Percentiles rank a stretch among this genome's conserved stretches.
phyloP scores from a whole-genome alignment of 1,140 invertebrate species.

The Lordiphosa clarofinis region DNA sequence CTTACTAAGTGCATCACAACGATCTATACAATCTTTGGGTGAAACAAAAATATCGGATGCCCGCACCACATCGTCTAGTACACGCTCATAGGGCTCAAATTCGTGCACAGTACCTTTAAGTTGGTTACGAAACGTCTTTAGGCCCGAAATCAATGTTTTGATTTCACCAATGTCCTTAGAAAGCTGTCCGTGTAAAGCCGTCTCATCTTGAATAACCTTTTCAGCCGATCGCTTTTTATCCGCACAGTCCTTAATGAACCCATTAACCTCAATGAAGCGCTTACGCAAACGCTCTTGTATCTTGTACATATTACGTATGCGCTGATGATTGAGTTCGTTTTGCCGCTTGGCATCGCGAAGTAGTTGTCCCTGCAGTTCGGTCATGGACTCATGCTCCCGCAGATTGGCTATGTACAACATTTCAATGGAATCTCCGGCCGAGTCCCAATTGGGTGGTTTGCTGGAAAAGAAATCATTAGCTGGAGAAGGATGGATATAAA shows the following conservation, averaged over 20 bases:
- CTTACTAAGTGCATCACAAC: slow-evolving; percentile 74
- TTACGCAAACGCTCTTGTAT: slow-evolving; percentile 58
- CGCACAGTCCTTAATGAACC: slow-evolving; percentile 65
- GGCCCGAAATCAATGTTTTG: slow-evolving; percentile 18
- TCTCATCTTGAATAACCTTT: slow-evolving; percentile 41
- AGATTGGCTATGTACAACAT: slow-evolving; percentile 60
- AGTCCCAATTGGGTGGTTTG: slow-evolving; percentile 67
- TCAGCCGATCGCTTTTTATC: slow-evolving; percentile 58
- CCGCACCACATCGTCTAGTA: slow-evolving; percentile 64
- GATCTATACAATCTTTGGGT: slow-evolving; percentile 67
- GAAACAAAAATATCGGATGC: slow-evolving; percentile 64
- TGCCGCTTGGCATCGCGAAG: slow-evolving; percentile 47
- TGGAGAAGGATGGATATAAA: no score
- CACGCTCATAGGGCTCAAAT: slow-evolving; percentile 63
- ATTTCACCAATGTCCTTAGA: slow-evolving; percentile 34
- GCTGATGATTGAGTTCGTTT: slow-evolving; percentile 41
- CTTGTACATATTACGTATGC: slow-evolving; percentile 57
- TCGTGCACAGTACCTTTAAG: slow-evolving; percentile 53
- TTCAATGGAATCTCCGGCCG: slow-evolving; percentile 58
- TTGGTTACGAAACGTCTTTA: slow-evolving; percentile 30
- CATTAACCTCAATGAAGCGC: slow-evolving; percentile 63
- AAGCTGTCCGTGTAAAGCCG: slow-evolving; percentile 35
- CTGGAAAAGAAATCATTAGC: slow-evolving; percentile 8
- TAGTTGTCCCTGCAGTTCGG: slow-evolving; percentile 47
- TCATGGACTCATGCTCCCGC: slow-evolving; percentile 59